Percentiles rank a stretch among this genome's conserved stretches.
phyloP scores from a whole-genome alignment of 2,888 invertebrate species.

The Quadriops clusia region DNA sequence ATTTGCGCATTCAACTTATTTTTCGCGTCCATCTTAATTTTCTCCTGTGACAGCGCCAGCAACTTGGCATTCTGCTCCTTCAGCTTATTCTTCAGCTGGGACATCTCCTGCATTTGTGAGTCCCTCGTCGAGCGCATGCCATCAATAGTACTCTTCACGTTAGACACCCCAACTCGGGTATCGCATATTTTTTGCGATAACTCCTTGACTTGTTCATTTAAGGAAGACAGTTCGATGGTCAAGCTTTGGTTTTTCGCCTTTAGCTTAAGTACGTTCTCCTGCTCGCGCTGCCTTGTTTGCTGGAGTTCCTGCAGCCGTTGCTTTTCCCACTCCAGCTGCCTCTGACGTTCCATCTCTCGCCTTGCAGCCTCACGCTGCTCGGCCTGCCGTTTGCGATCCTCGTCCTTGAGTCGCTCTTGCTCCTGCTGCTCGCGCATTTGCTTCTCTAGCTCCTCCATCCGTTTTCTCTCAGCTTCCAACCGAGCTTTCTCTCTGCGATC shows the following conservation, averaged over 20 bases:
- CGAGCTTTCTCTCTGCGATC: conserved; percentile 75
- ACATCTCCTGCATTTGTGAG: conserved; percentile 76
- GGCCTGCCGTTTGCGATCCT: conserved; percentile 63
- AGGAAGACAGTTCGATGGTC: conserved; percentile 62
- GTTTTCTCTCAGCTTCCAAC: conserved; percentile 58
- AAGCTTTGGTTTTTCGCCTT: conserved; percentile 81
- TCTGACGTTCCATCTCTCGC: conserved; percentile 86
- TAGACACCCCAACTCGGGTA: conserved; percentile 75
- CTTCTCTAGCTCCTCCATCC: conserved; percentile 78
- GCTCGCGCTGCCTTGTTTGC: conserved; percentile 72
- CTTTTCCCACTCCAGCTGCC: conserved; percentile 93
- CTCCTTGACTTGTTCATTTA: conserved; percentile 52
- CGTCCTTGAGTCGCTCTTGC: conserved; percentile 61
- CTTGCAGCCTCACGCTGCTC: conserved; percentile 72
- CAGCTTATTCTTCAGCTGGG: conserved; percentile 64
- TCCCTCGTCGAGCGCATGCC: conserved; percentile 91
- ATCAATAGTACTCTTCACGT: conserved; percentile 91
- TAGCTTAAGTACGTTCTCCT: conserved; percentile 69
- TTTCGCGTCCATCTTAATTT: conserved; percentile 66
- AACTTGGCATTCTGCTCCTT: conserved; percentile 78
- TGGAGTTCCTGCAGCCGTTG: conserved; percentile 74
- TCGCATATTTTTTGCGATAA: conserved; percentile 71
- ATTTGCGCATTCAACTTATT: conserved; percentile 42
- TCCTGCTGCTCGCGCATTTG: conserved; percentile 70
- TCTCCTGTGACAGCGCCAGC: conserved; percentile 70